Evolutionary conservation across 1,140 invertebrate species (phyloP), one percentile per base, ranked within the genome.

Genomic region (Trichomalopsis sarcophagae): DNA sequence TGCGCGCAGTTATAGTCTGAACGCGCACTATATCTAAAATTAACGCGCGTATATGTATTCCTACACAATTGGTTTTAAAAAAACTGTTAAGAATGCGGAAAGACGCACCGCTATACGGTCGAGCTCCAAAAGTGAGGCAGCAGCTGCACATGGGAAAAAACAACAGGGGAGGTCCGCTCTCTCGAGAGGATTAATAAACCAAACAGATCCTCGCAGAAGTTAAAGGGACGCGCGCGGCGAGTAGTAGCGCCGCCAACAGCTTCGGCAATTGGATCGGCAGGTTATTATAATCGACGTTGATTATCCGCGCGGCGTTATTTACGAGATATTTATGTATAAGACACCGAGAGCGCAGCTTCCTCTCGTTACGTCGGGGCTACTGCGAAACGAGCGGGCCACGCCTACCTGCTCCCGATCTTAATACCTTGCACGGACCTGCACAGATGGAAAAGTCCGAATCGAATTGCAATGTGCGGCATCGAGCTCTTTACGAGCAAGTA

Each of bases 321-420:
- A 91, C 87, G 90, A 87, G 90, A 88, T 88, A 88, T 90, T 89
- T 89, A 91, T 90, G 89, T 89, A 91, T 90, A 88, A 89, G 89
- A 80, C 73, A 85, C 27, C 33, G 27, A 5, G 69, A 5, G 69
- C 44, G 69, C 44, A 50, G 69, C 47, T 74, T 71, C 80, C 73
- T 81, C 36, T 73, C 68, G 66, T 73, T 73, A 27, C 23, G 44
- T n/a, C 13, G 17, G 62, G 33, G 23, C 69, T 71, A 71, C 69
- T 75, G 40, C 74, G 36, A 36, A 44, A 75, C 74, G 36, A 75
- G 74, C 74, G 13, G 74, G 17, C 74, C 74, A 75, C 74, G 40
- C 74, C 74, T 75, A 33, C 74, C 40, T 40, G 36, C 21, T 44
- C 36, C 21, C 14, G 9, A 36, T 75, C 74, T n/a, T 75, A 75